phyloP scores from a whole-genome alignment of 1,140 invertebrate genomes.

The Psix sp. region DNA sequence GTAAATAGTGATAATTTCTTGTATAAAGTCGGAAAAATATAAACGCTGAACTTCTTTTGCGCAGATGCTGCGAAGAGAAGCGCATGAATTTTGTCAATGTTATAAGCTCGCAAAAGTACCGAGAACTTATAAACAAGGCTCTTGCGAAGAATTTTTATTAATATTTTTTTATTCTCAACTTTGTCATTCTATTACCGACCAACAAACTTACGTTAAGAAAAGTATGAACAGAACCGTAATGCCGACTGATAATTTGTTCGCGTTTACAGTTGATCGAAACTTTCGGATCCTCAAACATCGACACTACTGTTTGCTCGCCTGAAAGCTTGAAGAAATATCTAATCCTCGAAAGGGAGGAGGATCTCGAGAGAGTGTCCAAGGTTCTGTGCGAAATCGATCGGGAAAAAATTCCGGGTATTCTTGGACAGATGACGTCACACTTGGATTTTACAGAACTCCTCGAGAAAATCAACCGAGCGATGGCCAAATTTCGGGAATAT shows the following conservation, averaged over 20 bases:
- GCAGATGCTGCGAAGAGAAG: too few relatives aligned
- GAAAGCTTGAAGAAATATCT: conserved; percentile 69
- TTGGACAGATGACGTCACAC: conserved; percentile 66
- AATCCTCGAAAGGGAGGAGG: conserved; percentile 61
- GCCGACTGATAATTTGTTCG: conserved; percentile 8
- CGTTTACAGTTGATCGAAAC: conserved; percentile 66
- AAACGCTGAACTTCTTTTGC: too few relatives aligned
- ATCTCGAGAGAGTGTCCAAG: conserved; percentile 63
- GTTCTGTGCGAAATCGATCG: conserved; percentile 67
- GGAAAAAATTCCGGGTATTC: conserved; percentile 64
- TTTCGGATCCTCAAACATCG: conserved; percentile 69
- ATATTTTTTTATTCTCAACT: too few relatives aligned
- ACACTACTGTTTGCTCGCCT: conserved; percentile 66
- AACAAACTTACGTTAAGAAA: too few relatives aligned
- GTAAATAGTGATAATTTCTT: too few relatives aligned
- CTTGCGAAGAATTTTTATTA: too few relatives aligned
- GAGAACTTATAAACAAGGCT: too few relatives aligned
- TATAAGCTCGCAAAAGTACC: too few relatives aligned
- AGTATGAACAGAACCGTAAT: background rate
- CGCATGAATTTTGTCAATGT: too few relatives aligned
- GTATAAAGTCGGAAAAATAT: too few relatives aligned
- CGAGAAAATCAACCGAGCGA: conserved; percentile 66
- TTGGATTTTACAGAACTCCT: conserved; percentile 67
- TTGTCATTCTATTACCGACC: background rate
- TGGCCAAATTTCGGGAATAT: conserved; percentile 69